Base-by-base conservation (phyloP, 1,140 invertebrate genomes). In the Nilaparvata lugens region DNA sequence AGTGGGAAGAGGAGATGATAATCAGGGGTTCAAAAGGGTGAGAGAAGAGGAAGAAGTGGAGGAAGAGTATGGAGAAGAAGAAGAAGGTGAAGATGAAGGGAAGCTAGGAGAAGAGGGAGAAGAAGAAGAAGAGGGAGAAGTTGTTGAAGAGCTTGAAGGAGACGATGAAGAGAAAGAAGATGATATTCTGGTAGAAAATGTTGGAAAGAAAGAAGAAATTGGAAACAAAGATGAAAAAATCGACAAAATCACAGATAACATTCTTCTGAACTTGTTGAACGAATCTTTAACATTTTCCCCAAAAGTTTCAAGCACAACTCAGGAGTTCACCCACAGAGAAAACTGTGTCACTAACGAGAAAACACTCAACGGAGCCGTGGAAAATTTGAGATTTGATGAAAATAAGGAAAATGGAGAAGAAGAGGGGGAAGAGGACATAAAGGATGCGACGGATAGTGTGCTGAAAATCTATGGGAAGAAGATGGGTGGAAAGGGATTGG, bases 401-500 rank as follows among this genome's bases (percentile, higher is more conserved):
- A 35, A 35, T 35, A 11, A 35, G 2, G 31, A 35, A 11, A 9
- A 35, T 1, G 31, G 13, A 9, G 9, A 35, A 35, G 9, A 6
- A 11, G 9, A 35, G 13, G 31, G 2, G 7, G 31, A 11, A 35
- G 7, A 35, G 31, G 31, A 35, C 58, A 43, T 66, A 19, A 43
- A 64, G n/a, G 65, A 66, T 23, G 65, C 62, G 14, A 64, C 62
- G 19, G 56, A 61, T 19, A 19, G 43, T 52, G 58, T 63, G 9
- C 16, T 66, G 23, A 42, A 52, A 58, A 61, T 63, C 19, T 61
- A 51, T 56, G 23, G 24, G 5, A 63, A 63, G 14, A 63, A 45
- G 21, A 48, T 35, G 31, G 31, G 31, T 9, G 31, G 31, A 1
- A 9, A 35, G 13, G 7, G 2, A 11, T 11, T 35, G 31, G 13